Evolutionary conservation across 1,140 invertebrate species (phyloP).

Genomic region (Aricia agestis): DNA sequence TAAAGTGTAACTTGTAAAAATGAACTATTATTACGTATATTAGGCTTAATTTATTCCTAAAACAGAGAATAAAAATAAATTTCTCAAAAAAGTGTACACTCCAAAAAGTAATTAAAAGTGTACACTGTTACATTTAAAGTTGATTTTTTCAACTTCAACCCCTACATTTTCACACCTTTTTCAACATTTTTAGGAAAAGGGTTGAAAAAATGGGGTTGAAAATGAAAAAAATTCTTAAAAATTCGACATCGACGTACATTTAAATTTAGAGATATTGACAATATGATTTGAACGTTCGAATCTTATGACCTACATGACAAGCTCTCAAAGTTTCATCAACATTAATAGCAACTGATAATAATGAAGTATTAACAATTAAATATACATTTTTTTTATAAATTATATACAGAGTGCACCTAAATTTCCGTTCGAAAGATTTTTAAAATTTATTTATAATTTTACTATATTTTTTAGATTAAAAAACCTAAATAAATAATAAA

Average conservation of each 20-base stretch:
- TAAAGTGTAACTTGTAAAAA: constrained; percentile 17
- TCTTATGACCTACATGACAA: constrained; percentile 55
- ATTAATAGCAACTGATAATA: constrained; percentile 9
- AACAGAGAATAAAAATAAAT: constrained; percentile 17
- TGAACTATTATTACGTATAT: constrained; percentile 26
- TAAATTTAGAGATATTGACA: constrained; percentile 62
- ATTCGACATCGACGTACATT: constrained; percentile 36
- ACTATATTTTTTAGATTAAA: too few relatives aligned
- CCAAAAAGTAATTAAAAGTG: not conserved
- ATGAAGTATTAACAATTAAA: constrained; percentile 13
- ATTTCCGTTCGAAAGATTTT: not conserved
- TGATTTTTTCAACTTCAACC: too few relatives aligned
- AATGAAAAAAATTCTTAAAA: not conserved
- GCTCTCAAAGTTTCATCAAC: constrained; percentile 51
- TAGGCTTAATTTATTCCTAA: constrained; percentile 5
- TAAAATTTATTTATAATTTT: not conserved
- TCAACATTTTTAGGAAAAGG: too few relatives aligned
- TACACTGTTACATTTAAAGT: constrained; percentile 24
- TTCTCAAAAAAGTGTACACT: constrained; percentile 18
- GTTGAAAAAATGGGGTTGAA: too few relatives aligned
- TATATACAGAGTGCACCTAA: not conserved
- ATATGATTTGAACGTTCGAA: constrained; percentile 62
- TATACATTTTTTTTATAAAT: constrained; percentile 5
- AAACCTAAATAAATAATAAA: too few relatives aligned
- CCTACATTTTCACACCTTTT: too few relatives aligned